Percentiles rank a stretch among this genome's conserved stretches.
These are phyloP conservation scores for Pseudomyrmex cubaensis DNA, from an alignment of 1,140 invertebrate genomes.

Conservation along the genomic window DNA sequence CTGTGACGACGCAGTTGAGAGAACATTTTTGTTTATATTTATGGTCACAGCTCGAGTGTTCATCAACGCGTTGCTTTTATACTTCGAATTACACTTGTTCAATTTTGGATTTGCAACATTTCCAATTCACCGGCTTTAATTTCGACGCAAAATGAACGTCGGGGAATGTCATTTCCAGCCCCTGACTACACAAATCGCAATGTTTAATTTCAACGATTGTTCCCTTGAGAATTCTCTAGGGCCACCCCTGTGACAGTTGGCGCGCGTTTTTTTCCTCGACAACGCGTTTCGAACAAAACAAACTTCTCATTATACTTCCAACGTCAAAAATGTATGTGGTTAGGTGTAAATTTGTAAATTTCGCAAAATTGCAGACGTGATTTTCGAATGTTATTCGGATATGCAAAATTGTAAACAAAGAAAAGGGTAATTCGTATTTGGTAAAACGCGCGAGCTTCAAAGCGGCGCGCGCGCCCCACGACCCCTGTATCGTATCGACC, in stretches of 20 bases:
- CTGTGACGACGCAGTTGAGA: not conserved
- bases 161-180: not conserved
- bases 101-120: not conserved
- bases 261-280: constrained; percentile 37
- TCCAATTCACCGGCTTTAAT: not conserved
- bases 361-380: not conserved
- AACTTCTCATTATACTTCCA: not conserved
- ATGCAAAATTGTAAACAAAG: not conserved
- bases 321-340: not conserved
- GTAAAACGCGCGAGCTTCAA: constrained; percentile 40
- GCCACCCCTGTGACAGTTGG: constrained; percentile 36
- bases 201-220: constrained; percentile 43
- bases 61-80: too few relatives aligned
- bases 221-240: constrained; percentile 58
- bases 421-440: not conserved
- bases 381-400: not conserved
- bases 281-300: not conserved
- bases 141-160: not conserved
- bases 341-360: too few relatives aligned
- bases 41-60: too few relatives aligned
- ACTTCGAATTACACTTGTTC: not conserved
- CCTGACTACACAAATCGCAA: not conserved
- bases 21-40: not conserved
- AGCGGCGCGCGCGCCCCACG: constrained; percentile 21
- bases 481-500: constrained; percentile 79